phyloP scores from a whole-genome alignment of 2,888 invertebrate genomes.

The Conus canariensis region DNA sequence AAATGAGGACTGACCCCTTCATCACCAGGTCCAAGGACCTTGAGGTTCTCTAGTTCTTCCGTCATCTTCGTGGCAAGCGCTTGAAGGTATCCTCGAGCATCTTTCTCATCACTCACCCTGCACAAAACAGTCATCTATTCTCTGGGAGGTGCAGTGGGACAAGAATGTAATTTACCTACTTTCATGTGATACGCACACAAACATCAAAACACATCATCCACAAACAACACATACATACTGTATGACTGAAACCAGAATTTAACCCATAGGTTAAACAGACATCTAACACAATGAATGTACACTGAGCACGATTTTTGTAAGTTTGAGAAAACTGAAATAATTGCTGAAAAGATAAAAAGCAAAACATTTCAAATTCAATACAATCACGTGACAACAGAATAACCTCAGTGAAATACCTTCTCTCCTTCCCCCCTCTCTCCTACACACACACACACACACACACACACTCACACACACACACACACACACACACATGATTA shows the following conservation, averaged over 20 bases:
- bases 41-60: slow-evolving; percentile 96
- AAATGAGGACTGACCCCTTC: slow-evolving; percentile 36
- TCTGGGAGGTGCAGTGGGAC: too few relatives aligned
- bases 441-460: background rate
- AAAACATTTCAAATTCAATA: too few relatives aligned
- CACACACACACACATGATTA: background rate
- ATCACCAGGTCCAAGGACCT: slow-evolving; percentile 80
- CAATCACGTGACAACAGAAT: too few relatives aligned
- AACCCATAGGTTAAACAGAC: too few relatives aligned
- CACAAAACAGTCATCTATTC: slow-evolving; percentile 32
- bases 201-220: background rate
- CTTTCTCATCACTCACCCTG: slow-evolving; percentile 97
- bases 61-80: slow-evolving; percentile 98
- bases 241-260: too few relatives aligned
- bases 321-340: too few relatives aligned
- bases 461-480: background rate
- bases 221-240: background rate
- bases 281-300: too few relatives aligned
- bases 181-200: background rate
- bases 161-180: too few relatives aligned
- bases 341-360: too few relatives aligned
- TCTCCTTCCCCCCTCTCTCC: background rate
- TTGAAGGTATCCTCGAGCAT: slow-evolving; percentile 96
- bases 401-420: too few relatives aligned
- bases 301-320: too few relatives aligned